Percentiles rank a stretch among this genome's conserved stretches.
phyloP scores from a whole-genome alignment of 2,797 vertebrate genomes.

The Mionectes olivaceus region DNA sequence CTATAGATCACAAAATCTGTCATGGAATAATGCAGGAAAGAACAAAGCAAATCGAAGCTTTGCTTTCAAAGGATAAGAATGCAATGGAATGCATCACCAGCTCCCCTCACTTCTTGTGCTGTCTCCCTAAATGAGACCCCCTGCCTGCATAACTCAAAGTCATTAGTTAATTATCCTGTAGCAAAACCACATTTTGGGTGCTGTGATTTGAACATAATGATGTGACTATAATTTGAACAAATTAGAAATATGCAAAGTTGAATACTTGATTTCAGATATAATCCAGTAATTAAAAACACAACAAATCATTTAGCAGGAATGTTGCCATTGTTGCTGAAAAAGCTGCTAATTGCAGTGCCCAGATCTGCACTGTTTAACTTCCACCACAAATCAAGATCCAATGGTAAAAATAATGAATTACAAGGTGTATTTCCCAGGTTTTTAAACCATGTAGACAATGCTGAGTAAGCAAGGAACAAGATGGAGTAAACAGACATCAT shows the following conservation, averaged over 20 bases:
- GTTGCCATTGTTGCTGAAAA: neutral
- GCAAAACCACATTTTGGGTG: slow-evolving; percentile 60
- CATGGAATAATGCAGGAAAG: slow-evolving; percentile 60
- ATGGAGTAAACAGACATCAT: neutral
- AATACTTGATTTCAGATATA: slow-evolving; percentile 53
- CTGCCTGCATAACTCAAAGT: slow-evolving; percentile 69
- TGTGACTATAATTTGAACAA: slow-evolving; percentile 63
- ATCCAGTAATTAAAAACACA: slow-evolving; percentile 63
- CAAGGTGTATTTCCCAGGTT: neutral
- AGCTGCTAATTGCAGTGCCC: neutral
- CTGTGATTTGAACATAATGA: slow-evolving; percentile 60
- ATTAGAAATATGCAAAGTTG: slow-evolving; percentile 65
- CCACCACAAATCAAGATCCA: neutral
- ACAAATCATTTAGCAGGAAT: slow-evolving; percentile 44
- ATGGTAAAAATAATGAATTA: neutral
- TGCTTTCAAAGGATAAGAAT: slow-evolving; percentile 66
- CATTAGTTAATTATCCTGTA: slow-evolving; percentile 67
- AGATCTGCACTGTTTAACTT: neutral
- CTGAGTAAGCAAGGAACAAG: neutral
- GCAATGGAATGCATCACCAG: slow-evolving; percentile 54
- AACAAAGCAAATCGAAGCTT: slow-evolving; percentile 68
- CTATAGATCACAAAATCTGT: slow-evolving; percentile 73
- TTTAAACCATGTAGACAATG: neutral
- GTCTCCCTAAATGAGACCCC: slow-evolving; percentile 68
- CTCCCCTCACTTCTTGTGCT: slow-evolving; percentile 50